Evolutionary conservation across 2,797 vertebrate genomes (phyloP).

Genomic region (Huso huso): DNA sequence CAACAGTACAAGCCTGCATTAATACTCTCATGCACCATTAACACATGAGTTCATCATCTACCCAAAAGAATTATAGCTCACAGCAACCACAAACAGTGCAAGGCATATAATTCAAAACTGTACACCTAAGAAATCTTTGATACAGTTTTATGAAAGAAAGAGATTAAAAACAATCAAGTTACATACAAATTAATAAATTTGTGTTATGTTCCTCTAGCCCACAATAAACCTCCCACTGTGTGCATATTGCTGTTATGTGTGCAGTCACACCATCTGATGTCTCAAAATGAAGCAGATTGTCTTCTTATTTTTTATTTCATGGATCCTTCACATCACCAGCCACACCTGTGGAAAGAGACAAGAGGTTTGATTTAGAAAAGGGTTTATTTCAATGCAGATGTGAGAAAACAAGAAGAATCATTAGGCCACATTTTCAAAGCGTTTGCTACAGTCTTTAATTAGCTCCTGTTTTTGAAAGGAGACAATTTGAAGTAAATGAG

Average conservation of each 20-base stretch:
- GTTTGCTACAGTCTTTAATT: too few relatives aligned
- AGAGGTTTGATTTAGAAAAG: neutral
- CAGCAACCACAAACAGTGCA: neutral
- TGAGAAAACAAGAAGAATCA: too few relatives aligned
- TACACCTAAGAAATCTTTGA: conserved; percentile 11
- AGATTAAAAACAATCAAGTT: conserved; percentile 42
- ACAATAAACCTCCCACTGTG: conserved; percentile 46
- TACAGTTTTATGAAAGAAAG: conserved; percentile 35
- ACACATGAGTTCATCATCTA: neutral
- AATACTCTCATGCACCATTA: conserved; percentile 7
- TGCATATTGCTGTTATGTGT: conserved; percentile 49
- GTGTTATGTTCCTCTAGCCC: conserved; percentile 35
- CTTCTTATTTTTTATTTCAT: conserved; percentile 40
- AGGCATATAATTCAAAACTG: neutral
- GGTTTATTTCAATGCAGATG: too few relatives aligned
- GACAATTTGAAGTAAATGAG: too few relatives aligned
- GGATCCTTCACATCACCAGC: conserved; percentile 45
- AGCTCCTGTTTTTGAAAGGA: too few relatives aligned
- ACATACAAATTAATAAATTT: conserved; percentile 50
- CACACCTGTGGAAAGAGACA: conserved; percentile 35
- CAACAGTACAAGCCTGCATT: neutral
- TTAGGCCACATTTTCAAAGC: too few relatives aligned
- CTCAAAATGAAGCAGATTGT: conserved; percentile 62
- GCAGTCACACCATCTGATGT: conserved; percentile 69
- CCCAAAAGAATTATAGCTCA: conserved; percentile 8